Conservation (phyloP, 2,113 vertebrate genomes). For the Dromiciops gliroides region DNA sequence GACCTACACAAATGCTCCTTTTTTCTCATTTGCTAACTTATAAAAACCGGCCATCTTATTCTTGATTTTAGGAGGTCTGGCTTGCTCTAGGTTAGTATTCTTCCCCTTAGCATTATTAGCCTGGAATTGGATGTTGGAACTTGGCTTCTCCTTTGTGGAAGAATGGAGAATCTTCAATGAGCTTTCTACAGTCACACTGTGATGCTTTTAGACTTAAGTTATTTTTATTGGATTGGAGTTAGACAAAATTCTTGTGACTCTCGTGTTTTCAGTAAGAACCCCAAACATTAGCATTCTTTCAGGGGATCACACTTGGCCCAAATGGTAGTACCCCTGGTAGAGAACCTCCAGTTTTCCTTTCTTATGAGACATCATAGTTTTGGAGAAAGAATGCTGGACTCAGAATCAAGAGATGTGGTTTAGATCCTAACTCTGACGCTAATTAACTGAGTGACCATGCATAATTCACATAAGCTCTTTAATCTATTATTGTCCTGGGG, state of each 20-base stretch:
- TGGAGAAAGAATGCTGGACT: background rate
- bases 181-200: slow-evolving; percentile 27
- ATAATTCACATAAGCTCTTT: background rate
- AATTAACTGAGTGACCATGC: too few species aligned
- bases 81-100: background rate
- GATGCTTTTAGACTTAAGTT: background rate
- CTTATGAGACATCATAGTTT: background rate
- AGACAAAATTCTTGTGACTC: slow-evolving; percentile 16
- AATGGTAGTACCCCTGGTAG: background rate
- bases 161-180: slow-evolving; percentile 11
- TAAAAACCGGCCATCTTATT: background rate
- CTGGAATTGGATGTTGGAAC: background rate
- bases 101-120: background rate
- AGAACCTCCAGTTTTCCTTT: slow-evolving; percentile 22
- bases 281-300: background rate
- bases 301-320: background rate
- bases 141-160: slow-evolving; percentile 10
- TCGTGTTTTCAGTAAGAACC: slow-evolving; percentile 40
- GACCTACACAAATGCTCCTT: background rate
- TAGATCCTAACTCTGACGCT: background rate
- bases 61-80: background rate
- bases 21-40: background rate
- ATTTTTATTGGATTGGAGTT: slow-evolving; percentile 10
- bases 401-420: background rate
- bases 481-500: background rate